Conservation (phyloP, 2,888 invertebrate genomes). For the Synanthedon andrenaeformis region DNA sequence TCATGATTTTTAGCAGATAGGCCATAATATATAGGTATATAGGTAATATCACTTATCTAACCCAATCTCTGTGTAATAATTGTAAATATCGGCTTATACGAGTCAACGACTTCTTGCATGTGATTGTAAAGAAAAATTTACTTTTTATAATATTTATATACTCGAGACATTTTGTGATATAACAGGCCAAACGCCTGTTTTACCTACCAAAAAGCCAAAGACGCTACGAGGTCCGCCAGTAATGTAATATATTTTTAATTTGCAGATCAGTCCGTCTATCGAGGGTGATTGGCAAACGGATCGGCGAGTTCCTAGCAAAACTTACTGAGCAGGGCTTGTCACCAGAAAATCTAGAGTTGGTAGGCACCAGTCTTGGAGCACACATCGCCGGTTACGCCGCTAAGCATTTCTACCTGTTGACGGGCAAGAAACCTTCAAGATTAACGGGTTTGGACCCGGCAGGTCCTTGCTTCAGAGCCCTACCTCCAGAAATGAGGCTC, state of each 20-base stretch:
- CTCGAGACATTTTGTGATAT: no score
- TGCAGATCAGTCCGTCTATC: constrained; percentile 48
- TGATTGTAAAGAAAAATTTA: no score
- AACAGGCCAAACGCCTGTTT: no score
- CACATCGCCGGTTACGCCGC: constrained; percentile 43
- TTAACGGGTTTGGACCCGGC: constrained; percentile 55
- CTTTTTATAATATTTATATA: no score
- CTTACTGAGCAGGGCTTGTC: constrained; percentile 34
- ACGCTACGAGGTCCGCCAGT: no score
- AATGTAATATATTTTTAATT: neutral
- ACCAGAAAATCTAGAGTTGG: constrained; percentile 41
- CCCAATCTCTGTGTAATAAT: no score
- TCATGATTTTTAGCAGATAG: no score
- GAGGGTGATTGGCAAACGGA: constrained; percentile 36
- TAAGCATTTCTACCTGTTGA: constrained; percentile 38
- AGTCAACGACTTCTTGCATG: no score
- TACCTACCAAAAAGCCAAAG: no score
- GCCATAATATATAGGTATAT: no score
- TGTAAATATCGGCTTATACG: no score
- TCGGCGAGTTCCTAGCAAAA: constrained; percentile 46
- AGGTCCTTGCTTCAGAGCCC: constrained; percentile 46
- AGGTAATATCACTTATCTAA: no score
- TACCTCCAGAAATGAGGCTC: constrained; percentile 31
- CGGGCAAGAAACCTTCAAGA: constrained; percentile 41
- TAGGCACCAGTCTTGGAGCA: constrained; percentile 49